These are phyloP conservation scores for Diarsia rubi DNA, from an alignment of 2,888 invertebrate genomes.

Conservation along the genomic window DNA sequence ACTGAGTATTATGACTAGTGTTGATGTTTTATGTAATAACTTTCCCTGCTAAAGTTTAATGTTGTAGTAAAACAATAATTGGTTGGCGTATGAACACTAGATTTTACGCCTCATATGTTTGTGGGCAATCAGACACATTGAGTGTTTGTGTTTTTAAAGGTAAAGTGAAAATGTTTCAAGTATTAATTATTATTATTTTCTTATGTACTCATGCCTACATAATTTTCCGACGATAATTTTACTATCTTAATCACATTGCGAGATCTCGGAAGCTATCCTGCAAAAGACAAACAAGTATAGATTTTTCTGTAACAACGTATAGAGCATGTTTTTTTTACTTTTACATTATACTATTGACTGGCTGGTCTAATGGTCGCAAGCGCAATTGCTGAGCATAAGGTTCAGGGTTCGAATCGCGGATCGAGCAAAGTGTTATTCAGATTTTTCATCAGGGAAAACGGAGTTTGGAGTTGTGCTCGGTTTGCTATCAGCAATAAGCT, in stretches of 20 bases:
- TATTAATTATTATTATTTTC: background rate
- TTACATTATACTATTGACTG: background rate
- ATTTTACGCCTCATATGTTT: constrained; percentile 3
- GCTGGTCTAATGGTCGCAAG: too few species aligned
- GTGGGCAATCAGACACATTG: constrained; percentile 15
- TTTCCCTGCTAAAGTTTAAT: constrained; percentile 53
- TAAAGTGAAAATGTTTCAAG: constrained; percentile 35
- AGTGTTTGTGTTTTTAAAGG: constrained; percentile 4
- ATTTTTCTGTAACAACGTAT: background rate
- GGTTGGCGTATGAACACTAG: constrained; percentile 6
- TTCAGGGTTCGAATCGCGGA: too few species aligned
- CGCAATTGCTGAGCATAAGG: too few species aligned
- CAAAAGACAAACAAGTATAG: background rate
- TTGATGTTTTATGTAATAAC: constrained; percentile 40
- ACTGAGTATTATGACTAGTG: constrained; percentile 1
- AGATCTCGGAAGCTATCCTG: background rate
- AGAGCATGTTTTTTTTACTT: background rate
- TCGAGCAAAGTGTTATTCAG: too few species aligned
- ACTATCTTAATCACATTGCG: background rate
- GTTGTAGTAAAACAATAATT: constrained; percentile 46
- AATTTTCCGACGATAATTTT: background rate
- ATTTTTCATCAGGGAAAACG: too few species aligned
- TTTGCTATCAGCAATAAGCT: too few species aligned
- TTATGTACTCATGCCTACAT: background rate
- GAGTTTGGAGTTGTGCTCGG: too few species aligned